A percentile compares a stretch with the other conserved stretches of the same genome.
Evolutionary conservation across 2,797 vertebrate genomes (phyloP).

Genomic region (Anguilla anguilla): DNA sequence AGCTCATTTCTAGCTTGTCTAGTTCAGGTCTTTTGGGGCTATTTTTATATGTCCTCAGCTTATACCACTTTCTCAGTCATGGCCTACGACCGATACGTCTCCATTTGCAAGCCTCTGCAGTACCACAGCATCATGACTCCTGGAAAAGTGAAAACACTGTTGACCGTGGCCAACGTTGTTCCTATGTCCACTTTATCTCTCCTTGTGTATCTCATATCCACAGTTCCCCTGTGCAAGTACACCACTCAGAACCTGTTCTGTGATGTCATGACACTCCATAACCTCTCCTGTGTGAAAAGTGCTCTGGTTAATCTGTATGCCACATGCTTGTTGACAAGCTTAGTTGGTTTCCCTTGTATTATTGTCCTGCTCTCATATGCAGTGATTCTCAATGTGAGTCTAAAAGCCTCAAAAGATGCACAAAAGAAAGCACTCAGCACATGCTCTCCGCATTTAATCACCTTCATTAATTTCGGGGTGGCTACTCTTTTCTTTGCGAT

Average conservation of each 20-base stretch:
- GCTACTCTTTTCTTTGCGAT: slow-evolving; percentile 10
- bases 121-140: slow-evolving; percentile 63
- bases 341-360: background rate
- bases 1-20: slow-evolving; percentile 15
- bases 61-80: slow-evolving; percentile 16
- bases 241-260: slow-evolving; percentile 57
- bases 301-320: slow-evolving; percentile 21
- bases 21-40: slow-evolving; percentile 15
- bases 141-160: slow-evolving; percentile 38
- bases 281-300: slow-evolving; percentile 50
- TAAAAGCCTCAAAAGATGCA: slow-evolving; percentile 17
- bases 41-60: background rate
- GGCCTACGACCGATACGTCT: slow-evolving; percentile 49
- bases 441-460: slow-evolving; percentile 55
- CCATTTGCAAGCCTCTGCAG: slow-evolving; percentile 48
- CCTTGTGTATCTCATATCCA: slow-evolving; percentile 53
- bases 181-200: slow-evolving; percentile 36
- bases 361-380: slow-evolving; percentile 41
- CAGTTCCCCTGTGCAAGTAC: slow-evolving; percentile 49
- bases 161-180: slow-evolving; percentile 43
- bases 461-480: slow-evolving; percentile 59
- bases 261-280: slow-evolving; percentile 52
- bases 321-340: background rate
- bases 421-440: slow-evolving; percentile 35
- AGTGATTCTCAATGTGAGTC: slow-evolving; percentile 47